Evolutionary conservation across 1,140 invertebrate genomes (phyloP).

Genomic region (Drosophila takahashii): DNA sequence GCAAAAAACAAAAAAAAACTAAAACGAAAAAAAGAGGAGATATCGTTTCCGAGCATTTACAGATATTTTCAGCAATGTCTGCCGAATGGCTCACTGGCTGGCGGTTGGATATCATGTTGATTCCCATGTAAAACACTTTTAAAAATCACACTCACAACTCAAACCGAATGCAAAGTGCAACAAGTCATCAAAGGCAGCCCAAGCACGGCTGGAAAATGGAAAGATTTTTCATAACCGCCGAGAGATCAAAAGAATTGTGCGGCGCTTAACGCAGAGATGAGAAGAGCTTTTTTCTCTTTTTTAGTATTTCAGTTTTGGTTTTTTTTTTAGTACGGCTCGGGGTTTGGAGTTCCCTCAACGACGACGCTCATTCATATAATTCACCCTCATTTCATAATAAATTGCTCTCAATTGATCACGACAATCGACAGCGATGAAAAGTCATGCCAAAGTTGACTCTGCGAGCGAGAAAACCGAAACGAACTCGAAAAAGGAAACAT

Average conservation of each 20-base stretch:
- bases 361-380: constrained; percentile 84
- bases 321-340: constrained; percentile 15
- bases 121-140: constrained; percentile 84
- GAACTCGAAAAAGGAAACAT: constrained; percentile 65
- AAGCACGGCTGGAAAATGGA: constrained; percentile 52
- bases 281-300: constrained; percentile 28
- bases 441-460: constrained; percentile 83
- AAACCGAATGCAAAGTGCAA: constrained; percentile 78
- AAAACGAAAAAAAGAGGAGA: constrained; percentile 27
- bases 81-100: constrained; percentile 15
- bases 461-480: constrained; percentile 57
- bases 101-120: constrained; percentile 61
- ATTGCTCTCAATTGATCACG: constrained; percentile 85
- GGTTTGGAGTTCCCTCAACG: constrained; percentile 47
- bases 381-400: constrained; percentile 85
- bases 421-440: constrained; percentile 84
- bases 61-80: constrained; percentile 18
- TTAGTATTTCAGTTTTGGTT: constrained; percentile 3
- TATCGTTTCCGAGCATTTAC: constrained; percentile 43
- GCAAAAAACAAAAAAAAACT: constrained; percentile 26
- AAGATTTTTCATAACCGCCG: constrained; percentile 75
- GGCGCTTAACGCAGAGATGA: constrained; percentile 65
- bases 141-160: constrained; percentile 83
- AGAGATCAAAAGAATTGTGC: constrained; percentile 83
- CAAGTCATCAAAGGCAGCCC: constrained; percentile 69